Evolutionary conservation across 2,797 vertebrate species (phyloP), one percentile per base, ranked within the genome.

Genomic region (Cheirogaleus major): DNA sequence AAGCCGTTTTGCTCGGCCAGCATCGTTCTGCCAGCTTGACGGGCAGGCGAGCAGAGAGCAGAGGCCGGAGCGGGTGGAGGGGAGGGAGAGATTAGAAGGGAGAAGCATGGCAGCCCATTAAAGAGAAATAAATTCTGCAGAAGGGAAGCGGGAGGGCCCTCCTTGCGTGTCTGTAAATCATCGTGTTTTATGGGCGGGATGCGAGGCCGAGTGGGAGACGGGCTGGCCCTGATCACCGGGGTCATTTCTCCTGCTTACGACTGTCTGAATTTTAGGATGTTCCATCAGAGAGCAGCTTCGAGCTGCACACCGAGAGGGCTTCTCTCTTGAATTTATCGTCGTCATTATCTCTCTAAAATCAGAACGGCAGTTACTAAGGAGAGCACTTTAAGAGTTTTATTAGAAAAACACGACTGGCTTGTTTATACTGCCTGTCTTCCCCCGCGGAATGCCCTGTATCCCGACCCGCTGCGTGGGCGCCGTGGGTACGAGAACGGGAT

Each of bases 161-260:
- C 97, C 96, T 75, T 4, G 35, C 45, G 73, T 90, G 59, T 95
- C 82, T 50, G 43, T 98, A 97, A 97, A 98, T 98, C 97, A 97
- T 76, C 22, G 45, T 96, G 92, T 97, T 97, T 98, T 97, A 97
- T 96, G 91, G 96, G 41, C 2, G 48, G 89, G 96, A 91, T 78
- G 80, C 22, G 61, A 91, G 78, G 78, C 73, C 57, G 86, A 57
- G 92, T 22, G 50, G 89, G 85, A 94, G 96, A 91, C 70, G 80
- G 94, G 55, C 82, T 10, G 85, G 89, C 86, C 91, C 89, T 75
- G 91, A 84, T 87, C 76, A 83, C 94, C 2, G 4, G 96, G 92
- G 95, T 94, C 96, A 17, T 43, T 80, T 81, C 86, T 96, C 91
- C 93, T 45, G 15, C 95, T 97, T 72, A 76, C 0, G 76, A 87